A percentile compares a stretch with the other conserved stretches of the same genome.
Conservation (phyloP, 2,113 vertebrate genomes). For the Eurypyga helias region DNA sequence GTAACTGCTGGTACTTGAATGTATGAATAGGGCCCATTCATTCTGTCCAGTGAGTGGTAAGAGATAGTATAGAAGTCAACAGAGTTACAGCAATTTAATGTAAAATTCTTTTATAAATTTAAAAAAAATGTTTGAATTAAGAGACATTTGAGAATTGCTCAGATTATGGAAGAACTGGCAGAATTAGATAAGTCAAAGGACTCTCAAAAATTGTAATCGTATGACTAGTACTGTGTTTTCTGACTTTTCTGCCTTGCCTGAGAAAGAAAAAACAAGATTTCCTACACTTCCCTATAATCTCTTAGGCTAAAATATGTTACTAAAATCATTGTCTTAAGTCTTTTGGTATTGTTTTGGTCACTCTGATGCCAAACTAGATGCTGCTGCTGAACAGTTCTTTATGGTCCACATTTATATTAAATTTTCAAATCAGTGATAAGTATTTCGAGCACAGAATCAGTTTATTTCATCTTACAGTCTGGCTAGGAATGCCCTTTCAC, state of each 20-base stretch:
- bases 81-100: background rate
- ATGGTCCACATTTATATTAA: background rate
- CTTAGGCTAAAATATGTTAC: background rate
- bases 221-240: background rate
- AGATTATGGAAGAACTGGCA: background rate
- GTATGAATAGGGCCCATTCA: constrained; percentile 28
- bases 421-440: background rate
- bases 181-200: background rate
- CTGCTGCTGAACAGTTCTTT: background rate
- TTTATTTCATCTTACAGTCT: background rate
- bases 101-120: background rate
- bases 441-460: background rate
- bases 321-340: background rate
- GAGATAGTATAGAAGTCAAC: background rate
- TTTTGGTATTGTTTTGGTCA: background rate
- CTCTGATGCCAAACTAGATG: background rate
- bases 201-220: background rate
- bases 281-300: background rate
- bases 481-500: background rate
- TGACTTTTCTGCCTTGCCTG: background rate
- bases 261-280: background rate
- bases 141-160: background rate
- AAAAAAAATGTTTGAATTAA: background rate
- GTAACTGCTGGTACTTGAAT: background rate
- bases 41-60: background rate